phyloP scores from a whole-genome alignment of 1,140 invertebrate species.

The Brachionus plicatilis region DNA sequence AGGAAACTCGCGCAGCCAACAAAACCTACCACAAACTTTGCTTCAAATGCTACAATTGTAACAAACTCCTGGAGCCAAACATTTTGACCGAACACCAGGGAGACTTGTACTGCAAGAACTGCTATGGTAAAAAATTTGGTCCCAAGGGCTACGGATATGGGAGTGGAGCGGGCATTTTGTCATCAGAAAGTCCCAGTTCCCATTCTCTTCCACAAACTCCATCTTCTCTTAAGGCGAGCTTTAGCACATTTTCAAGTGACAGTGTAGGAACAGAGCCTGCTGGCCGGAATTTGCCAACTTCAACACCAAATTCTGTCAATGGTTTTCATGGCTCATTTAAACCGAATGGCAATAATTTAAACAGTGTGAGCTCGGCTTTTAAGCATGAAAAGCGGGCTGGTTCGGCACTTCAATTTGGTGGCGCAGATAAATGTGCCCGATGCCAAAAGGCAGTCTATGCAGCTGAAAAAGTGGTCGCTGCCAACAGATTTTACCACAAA shows the following conservation, averaged over 20 bases:
- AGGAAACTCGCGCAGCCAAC: slow-evolving; percentile 57
- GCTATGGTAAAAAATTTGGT: slow-evolving; percentile 84
- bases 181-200: not conserved
- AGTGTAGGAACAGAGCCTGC: not conserved
- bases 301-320: not conserved
- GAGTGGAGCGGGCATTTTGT: slow-evolving; percentile 35
- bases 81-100: slow-evolving; percentile 86
- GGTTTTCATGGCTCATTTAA: not conserved
- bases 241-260: not conserved
- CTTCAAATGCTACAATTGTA: slow-evolving; percentile 62
- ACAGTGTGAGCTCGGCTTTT: not conserved
- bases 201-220: not conserved
- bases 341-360: not conserved
- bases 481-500: slow-evolving; percentile 4
- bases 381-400: slow-evolving; percentile 5
- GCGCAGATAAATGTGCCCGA: slow-evolving; percentile 71
- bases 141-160: slow-evolving; percentile 94
- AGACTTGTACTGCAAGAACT: slow-evolving; percentile 87
- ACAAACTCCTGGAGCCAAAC: slow-evolving; percentile 85
- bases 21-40: slow-evolving; percentile 38
- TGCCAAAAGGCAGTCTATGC: slow-evolving; percentile 97
- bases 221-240: not conserved
- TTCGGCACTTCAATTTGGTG: not conserved
- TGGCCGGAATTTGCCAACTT: not conserved
- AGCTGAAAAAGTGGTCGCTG: slow-evolving; percentile 92